Percentiles rank a stretch among this genome's conserved stretches.
phyloP scores from a whole-genome alignment of 2,888 invertebrate genomes.

The Philopedon plagiatum region DNA sequence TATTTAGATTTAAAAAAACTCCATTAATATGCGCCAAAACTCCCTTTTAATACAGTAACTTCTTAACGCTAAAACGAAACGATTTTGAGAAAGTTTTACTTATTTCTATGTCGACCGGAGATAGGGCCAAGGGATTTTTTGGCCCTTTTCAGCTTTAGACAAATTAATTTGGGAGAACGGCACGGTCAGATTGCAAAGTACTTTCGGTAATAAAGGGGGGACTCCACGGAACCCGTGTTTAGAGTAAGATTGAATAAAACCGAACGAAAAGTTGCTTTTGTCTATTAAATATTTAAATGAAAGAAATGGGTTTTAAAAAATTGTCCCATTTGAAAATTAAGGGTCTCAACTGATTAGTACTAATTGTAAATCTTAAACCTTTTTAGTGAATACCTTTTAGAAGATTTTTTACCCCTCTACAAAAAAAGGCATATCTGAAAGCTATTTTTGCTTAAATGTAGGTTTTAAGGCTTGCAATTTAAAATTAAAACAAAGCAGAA shows the following conservation, averaged over 20 bases:
- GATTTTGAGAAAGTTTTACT: conserved; percentile 9
- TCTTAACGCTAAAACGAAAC: not conserved
- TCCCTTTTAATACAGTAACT: not conserved
- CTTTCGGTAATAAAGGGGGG: conserved; percentile 34
- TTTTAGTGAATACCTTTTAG: too few relatives aligned
- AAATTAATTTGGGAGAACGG: conserved; percentile 35
- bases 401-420: too few relatives aligned
- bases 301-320: too few relatives aligned
- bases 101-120: conserved; percentile 8
- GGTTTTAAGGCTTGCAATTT: too few relatives aligned
- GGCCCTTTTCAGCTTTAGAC: conserved; percentile 35
- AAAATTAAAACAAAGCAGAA: not conserved
- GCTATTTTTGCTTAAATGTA: too few relatives aligned
- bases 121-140: conserved; percentile 31
- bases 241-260: conserved; percentile 29
- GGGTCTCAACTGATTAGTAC: too few relatives aligned
- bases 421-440: too few relatives aligned
- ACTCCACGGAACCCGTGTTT: conserved; percentile 17
- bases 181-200: conserved; percentile 33
- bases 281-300: too few relatives aligned
- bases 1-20: too few relatives aligned
- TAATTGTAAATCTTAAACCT: too few relatives aligned
- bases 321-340: too few relatives aligned
- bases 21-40: too few relatives aligned
- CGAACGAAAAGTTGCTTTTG: conserved; percentile 10